These are phyloP conservation scores for Neotoma lepida DNA, from an alignment of 2,113 vertebrate species.

Conservation along the genomic window DNA sequence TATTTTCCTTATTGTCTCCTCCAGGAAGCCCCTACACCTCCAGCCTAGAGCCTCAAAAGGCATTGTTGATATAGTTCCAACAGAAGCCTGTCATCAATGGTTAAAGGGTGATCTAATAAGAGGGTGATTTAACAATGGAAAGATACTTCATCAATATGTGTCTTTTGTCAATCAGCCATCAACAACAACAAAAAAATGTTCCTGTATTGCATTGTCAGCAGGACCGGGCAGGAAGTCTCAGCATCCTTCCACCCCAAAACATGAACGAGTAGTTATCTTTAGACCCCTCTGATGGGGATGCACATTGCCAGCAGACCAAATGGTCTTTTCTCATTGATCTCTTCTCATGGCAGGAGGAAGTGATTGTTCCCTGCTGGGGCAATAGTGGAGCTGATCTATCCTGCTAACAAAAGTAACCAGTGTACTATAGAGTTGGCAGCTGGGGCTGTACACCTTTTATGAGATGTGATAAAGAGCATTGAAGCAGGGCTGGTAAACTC, in stretches of 20 bases:
- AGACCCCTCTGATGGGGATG: not conserved
- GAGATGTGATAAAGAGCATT: not conserved
- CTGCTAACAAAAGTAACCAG: not conserved
- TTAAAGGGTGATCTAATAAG: not conserved
- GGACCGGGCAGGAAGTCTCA: not conserved
- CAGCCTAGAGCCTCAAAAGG: not conserved
- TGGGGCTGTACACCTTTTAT: not conserved
- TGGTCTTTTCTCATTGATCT: not conserved
- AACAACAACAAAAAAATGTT: not conserved
- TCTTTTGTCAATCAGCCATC: not conserved
- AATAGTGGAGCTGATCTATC: not conserved
- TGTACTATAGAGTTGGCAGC: not conserved
- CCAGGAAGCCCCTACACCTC: not conserved
- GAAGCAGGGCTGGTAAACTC: not conserved
- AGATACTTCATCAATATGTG: not conserved
- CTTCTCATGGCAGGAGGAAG: not conserved
- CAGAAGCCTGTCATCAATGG: not conserved
- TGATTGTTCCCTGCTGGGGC: not conserved
- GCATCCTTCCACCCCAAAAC: not conserved
- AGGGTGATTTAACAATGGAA: not conserved
- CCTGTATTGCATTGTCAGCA: not conserved
- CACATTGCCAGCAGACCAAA: not conserved
- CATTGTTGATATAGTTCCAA: not conserved
- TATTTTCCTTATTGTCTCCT: not conserved
- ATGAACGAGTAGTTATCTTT: not conserved